A percentile compares a stretch with the other conserved stretches of the same genome.
Evolutionary conservation across 1,140 invertebrate species (phyloP).

Genomic region (Odontomachus brunneus): DNA sequence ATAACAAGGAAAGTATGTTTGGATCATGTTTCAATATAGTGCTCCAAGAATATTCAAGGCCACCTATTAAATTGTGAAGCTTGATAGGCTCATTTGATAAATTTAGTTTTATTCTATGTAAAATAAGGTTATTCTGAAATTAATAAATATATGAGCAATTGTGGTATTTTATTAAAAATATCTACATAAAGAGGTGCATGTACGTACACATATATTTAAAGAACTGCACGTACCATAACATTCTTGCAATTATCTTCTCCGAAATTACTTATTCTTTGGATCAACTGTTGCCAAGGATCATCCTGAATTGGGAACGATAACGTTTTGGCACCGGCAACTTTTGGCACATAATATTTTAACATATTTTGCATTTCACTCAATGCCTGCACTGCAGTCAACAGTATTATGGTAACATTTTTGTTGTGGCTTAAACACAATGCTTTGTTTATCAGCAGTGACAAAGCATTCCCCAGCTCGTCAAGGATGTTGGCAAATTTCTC

Average conservation of each 20-base stretch:
- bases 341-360: constrained; percentile 70
- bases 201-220: neutral
- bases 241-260: constrained; percentile 64
- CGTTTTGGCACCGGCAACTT: constrained; percentile 36
- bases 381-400: constrained; percentile 68
- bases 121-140: constrained; percentile 78
- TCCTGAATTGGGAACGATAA: constrained; percentile 64
- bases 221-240: constrained; percentile 72
- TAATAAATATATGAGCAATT: constrained; percentile 22
- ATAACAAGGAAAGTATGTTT: constrained; percentile 62
- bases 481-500: constrained; percentile 74
- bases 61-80: constrained; percentile 64
- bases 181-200: neutral
- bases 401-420: constrained; percentile 50
- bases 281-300: constrained; percentile 68
- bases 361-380: constrained; percentile 67
- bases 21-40: constrained; percentile 68
- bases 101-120: constrained; percentile 64
- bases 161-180: constrained; percentile 10
- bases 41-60: constrained; percentile 68
- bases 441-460: constrained; percentile 68
- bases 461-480: constrained; percentile 66
- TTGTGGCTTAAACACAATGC: constrained; percentile 57
- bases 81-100: constrained; percentile 46
- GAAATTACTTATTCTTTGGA: constrained; percentile 67